Evolutionary conservation across 2,888 invertebrate species (phyloP).

Genomic region (Matsumyia berberina): DNA sequence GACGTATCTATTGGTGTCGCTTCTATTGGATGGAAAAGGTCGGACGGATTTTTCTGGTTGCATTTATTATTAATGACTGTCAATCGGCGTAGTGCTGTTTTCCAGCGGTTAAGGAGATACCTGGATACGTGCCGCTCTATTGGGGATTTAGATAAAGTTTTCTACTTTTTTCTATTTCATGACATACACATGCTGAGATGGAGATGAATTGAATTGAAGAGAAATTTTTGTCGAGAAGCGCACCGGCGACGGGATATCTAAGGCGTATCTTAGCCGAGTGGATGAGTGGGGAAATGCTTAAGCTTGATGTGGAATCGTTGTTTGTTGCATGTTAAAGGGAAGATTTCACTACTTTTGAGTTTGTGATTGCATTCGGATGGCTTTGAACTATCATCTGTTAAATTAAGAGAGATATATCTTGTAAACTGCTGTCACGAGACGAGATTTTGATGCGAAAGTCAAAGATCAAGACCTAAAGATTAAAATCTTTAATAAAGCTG

Average conservation of each 20-base stretch:
- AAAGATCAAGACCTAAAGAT: too few species aligned
- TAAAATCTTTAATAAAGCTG: too few species aligned
- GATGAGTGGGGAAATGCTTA: conserved; percentile 4
- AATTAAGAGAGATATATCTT: too few species aligned
- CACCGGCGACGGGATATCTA: conserved; percentile 17
- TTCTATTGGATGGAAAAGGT: conserved; percentile 47
- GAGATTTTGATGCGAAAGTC: too few species aligned
- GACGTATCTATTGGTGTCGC: conserved; percentile 61
- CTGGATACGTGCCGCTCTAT: conserved; percentile 60
- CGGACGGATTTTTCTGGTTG: conserved; percentile 34
- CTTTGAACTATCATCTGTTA: not conserved
- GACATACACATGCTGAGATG: conserved; percentile 73
- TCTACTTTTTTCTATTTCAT: conserved; percentile 52
- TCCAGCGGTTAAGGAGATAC: conserved; percentile 61
- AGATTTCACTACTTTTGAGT: conserved; percentile 1
- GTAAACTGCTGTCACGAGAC: too few species aligned
- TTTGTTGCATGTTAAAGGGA: conserved; percentile 6
- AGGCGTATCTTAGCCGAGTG: conserved; percentile 3
- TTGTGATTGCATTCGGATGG: not conserved
- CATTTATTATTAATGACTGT: conserved; percentile 74
- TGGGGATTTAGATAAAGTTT: conserved; percentile 69
- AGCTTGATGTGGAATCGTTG: conserved; percentile 11
- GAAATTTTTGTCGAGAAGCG: conserved; percentile 54
- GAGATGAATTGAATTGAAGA: conserved; percentile 67
- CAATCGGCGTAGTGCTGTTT: conserved; percentile 67